Evolutionary conservation across 2,888 invertebrate species (phyloP).

Genomic region (Myopa tessellatipennis): DNA sequence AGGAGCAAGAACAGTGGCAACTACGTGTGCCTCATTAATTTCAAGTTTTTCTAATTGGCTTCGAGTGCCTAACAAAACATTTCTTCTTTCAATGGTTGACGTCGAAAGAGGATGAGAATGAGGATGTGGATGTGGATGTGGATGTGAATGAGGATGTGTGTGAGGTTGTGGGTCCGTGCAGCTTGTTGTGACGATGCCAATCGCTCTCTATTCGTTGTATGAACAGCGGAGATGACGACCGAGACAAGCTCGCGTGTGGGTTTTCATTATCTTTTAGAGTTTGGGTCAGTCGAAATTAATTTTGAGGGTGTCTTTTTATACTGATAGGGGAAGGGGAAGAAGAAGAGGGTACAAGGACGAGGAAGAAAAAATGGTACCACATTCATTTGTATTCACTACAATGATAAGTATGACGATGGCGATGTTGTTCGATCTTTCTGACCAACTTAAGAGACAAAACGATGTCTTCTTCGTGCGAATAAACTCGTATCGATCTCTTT

Average conservation of each 20-base stretch:
- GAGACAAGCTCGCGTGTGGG: constrained; percentile 38
- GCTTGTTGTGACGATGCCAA: constrained; percentile 48
- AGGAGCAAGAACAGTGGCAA: background rate
- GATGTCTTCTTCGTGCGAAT: no score
- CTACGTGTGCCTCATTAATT: constrained; percentile 52
- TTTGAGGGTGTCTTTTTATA: background rate
- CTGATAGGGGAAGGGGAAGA: background rate
- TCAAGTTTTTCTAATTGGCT: constrained; percentile 58
- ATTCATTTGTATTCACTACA: no score
- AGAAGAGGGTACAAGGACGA: background rate
- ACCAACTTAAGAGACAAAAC: no score
- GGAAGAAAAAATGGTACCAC: background rate
- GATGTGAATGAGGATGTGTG: constrained; percentile 28
- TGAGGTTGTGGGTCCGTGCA: background rate
- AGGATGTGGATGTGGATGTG: background rate
- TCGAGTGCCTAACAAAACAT: constrained; percentile 56
- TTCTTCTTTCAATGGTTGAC: constrained; percentile 40
- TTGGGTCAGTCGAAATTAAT: background rate
- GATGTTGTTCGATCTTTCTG: no score
- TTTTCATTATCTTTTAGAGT: background rate
- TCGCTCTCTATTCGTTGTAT: constrained; percentile 40
- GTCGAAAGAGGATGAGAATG: background rate
- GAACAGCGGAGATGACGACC: constrained; percentile 48
- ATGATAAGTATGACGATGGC: background rate
- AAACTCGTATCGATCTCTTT: no score